Base-by-base conservation (phyloP, 2,113 vertebrate genomes). In the Syngnathus scovelli region DNA sequence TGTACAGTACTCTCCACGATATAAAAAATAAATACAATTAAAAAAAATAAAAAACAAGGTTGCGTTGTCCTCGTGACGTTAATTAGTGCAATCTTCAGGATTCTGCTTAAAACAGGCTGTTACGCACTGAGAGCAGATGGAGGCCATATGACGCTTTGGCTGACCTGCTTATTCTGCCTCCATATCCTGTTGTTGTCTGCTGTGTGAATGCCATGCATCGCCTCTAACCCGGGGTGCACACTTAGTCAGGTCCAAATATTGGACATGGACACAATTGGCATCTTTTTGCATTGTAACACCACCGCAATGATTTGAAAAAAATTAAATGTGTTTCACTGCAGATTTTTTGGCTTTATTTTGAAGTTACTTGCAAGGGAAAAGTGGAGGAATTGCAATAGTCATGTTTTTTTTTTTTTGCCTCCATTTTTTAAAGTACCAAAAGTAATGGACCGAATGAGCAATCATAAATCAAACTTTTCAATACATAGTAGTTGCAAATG, bases 71-170 rank as follows among this genome's bases (percentile, higher is more conserved):
- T 80, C 72, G 62, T 67, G 69, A 44, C 76, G 71, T 72, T 86
- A 80, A 88, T 90, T 86, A 90, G 82, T 56, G 59, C 71, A 71
- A 70, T 87, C 75, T 80, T 77, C 71, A 46, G 74, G 75, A 70
- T 80, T 78, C 72, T 43, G 82, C 76, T 84, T 72, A 75, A 83
- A 79, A 71, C 73, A 70, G 82, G 72, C 73, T 81, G 80, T 76
- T 84, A 38, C 75, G 78, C 72, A 70, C 72, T 63, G 69, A 46
- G 78, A 86, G 70, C 84, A 89, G 86, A 88, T 89, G 88, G 83
- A 71, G 72, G 70, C 75, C 67, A 54, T 79, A 79, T 84, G 86
- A 83, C 74, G 75, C 75, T 75, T 75, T 84, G 85, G 85, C 81
- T 83, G 86, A 87, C 87, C 83, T 77, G 70, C 68, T 79, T 74